Conservation (phyloP, 2,888 invertebrate species). For the Sinelater perroti region DNA sequence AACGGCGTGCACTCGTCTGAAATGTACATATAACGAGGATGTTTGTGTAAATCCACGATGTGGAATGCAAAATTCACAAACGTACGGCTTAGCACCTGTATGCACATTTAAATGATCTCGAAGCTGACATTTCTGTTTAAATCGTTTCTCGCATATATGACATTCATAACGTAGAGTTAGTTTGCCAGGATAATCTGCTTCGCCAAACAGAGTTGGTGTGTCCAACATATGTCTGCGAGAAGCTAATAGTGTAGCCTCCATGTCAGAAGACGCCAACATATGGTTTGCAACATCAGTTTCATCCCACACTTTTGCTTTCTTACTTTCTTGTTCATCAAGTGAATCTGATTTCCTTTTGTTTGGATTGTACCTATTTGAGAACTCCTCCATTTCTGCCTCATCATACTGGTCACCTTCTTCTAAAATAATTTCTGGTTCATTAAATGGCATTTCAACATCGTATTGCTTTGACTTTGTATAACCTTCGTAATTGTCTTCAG, state of each 20-base stretch:
- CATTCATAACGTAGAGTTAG: conserved; percentile 17
- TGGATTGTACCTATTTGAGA: neutral
- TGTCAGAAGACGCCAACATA: too few relatives aligned
- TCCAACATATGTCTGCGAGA: too few relatives aligned
- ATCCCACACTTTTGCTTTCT: neutral
- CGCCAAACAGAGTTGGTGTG: neutral
- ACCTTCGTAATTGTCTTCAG: too few relatives aligned
- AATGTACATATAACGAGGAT: conserved; percentile 32
- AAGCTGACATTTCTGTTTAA: conserved; percentile 31
- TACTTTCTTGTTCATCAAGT: too few relatives aligned
- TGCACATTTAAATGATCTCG: conserved; percentile 30
- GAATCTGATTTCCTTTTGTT: neutral
- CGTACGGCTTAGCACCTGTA: conserved; percentile 30
- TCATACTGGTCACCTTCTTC: neutral
- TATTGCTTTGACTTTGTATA: too few relatives aligned
- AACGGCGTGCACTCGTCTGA: conserved; percentile 23
- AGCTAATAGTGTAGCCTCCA: conserved; percentile 6
- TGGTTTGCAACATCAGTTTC: too few relatives aligned
- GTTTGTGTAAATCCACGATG: conserved; percentile 31
- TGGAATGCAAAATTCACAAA: conserved; percentile 31
- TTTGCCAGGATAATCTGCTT: neutral
- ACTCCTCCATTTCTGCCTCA: neutral
- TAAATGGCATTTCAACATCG: too few relatives aligned
- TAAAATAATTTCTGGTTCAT: too few relatives aligned
- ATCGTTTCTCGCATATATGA: conserved; percentile 16